Evolutionary conservation across 2,888 invertebrate species (phyloP).

Genomic region (Athalia rosae): DNA sequence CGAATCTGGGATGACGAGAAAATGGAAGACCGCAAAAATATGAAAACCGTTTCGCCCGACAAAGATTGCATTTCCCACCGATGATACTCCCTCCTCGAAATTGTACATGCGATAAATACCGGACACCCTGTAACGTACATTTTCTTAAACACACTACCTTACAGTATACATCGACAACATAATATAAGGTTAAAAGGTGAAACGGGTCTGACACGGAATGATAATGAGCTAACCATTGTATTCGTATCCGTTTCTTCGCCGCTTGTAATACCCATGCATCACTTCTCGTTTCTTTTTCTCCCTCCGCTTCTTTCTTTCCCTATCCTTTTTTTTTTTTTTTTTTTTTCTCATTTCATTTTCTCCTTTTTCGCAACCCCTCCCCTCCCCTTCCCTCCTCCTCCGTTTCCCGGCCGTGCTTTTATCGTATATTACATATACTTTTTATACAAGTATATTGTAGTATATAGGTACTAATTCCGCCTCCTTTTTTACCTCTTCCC

Average conservation of each 20-base stretch:
- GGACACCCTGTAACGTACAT: too few relatives aligned
- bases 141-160: too few relatives aligned
- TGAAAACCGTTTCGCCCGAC: too few relatives aligned
- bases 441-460: neutral
- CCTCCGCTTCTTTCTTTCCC: neutral
- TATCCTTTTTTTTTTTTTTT: neutral
- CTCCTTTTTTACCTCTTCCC: too few relatives aligned
- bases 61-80: too few relatives aligned
- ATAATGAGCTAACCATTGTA: conserved; percentile 67
- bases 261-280: conserved; percentile 7
- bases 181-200: conserved; percentile 61
- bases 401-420: neutral
- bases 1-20: too few relatives aligned
- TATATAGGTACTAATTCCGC: too few relatives aligned
- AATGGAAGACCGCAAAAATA: too few relatives aligned
- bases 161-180: neutral
- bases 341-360: conserved; percentile 43
- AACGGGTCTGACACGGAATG: conserved; percentile 64
- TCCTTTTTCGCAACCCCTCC: neutral
- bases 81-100: too few relatives aligned
- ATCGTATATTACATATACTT: neutral
- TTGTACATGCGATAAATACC: too few relatives aligned
- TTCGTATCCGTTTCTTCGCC: conserved; percentile 60
- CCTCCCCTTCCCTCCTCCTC: too few relatives aligned
- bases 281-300: conserved; percentile 33